Percentiles rank a stretch among this genome's conserved stretches.
Conservation (phyloP, 2,113 vertebrate species). For the Illadopsis cleaveri region DNA sequence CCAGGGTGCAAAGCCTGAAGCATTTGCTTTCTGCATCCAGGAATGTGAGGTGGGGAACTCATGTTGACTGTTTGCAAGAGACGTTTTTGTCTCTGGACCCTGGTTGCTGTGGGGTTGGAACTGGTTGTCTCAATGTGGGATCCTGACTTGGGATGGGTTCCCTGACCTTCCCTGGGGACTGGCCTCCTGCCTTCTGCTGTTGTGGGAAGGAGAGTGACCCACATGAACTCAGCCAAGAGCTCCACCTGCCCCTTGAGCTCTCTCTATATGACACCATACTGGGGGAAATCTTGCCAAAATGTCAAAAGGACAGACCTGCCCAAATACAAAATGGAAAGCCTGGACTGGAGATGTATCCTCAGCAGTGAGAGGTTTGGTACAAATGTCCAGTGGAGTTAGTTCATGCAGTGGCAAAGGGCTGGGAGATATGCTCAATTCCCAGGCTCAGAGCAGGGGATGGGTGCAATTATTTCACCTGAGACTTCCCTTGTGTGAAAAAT, state of each 20-base stretch:
- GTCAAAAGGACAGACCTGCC: background rate
- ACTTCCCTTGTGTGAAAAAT: conserved; percentile 50
- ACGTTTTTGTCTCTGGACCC: background rate
- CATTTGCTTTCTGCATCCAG: background rate
- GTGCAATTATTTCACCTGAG: conserved; percentile 50
- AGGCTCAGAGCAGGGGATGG: background rate
- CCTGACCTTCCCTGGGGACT: background rate
- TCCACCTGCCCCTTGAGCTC: background rate
- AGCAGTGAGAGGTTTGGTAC: background rate
- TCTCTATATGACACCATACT: accelerated
- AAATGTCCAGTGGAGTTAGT: background rate
- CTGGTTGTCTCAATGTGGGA: background rate
- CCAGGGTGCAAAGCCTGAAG: background rate
- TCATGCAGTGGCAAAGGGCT: background rate
- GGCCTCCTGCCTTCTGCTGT: accelerated
- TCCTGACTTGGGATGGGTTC: background rate
- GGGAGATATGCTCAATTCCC: background rate
- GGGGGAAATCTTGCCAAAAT: background rate
- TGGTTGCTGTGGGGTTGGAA: background rate
- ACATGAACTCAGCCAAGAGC: background rate
- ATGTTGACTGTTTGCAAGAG: background rate
- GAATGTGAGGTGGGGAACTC: background rate
- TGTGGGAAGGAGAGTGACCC: background rate
- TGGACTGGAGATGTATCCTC: background rate
- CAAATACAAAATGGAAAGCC: background rate